Evolutionary conservation across 2,797 vertebrate species (phyloP), one percentile per base, ranked within the genome.

Genomic region (Thunnus albacares): DNA sequence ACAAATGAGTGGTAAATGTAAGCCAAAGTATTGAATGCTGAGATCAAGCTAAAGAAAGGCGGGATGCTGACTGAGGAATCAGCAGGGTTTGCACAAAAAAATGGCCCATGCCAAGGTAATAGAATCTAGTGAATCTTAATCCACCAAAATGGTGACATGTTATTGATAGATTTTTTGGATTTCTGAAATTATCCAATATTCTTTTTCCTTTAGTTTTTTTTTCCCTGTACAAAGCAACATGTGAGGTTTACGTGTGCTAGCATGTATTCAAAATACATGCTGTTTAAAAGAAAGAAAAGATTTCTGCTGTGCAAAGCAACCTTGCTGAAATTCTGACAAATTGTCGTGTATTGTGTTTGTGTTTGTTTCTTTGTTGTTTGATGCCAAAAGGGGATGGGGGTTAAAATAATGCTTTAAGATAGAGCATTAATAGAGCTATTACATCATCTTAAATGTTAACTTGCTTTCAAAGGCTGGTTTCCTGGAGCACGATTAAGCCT

Each of bases 331-430:
- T 87, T 87, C 78, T 88, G 86, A 93, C 84, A 86, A 80, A 12
- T 78, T 77, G 82, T 92, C 17, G 77, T 91, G 80, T 90, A 61
- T 77, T 86, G 87, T 89, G 80, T 87, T 87, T 93, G 92, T 93
- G 81, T 93, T 90, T 85, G 85, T 90, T 94, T 88, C 61, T 90
- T 89, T 90, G 75, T 90, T 90, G 87, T 94, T 92, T 85, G 85
- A 95, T 96, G 94, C 95, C 95, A 96, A 96, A 94, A 87, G 70
- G 81, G 83, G 84, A 83, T 89, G 82, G 81, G 85, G 90, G 88
- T 88, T 88, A 78, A 83, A 81, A 74, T 43, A 49, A 85, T 85
- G 87, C 87, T 90, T 85, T 80, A 89, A 85, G 75, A 84, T 81
- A 35, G 72, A 81, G 73, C 87, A 87, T 90, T 86, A 65, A 79